These are phyloP conservation scores for Spodoptera littoralis DNA, from an alignment of 2,888 invertebrate genomes.

Conservation along the genomic window DNA sequence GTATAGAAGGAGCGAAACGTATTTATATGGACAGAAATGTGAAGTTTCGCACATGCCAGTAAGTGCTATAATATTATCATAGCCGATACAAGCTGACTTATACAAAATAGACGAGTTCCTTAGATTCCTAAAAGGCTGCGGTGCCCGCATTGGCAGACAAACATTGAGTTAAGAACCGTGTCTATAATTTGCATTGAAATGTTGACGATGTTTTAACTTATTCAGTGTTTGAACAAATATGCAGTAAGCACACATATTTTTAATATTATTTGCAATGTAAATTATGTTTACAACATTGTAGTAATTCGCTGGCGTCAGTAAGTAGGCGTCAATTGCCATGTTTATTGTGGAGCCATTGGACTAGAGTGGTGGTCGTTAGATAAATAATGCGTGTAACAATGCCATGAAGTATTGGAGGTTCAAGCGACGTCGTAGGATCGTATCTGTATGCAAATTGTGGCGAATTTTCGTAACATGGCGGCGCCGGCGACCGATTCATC, in stretches of 20 bases:
- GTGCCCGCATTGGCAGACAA: constrained; percentile 43
- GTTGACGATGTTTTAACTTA: constrained; percentile 59
- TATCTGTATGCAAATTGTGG: constrained; percentile 84
- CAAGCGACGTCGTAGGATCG: constrained; percentile 67
- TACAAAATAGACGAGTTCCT: constrained; percentile 50
- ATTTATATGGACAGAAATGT: constrained; percentile 37
- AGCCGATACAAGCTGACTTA: constrained; percentile 32
- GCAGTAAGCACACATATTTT: constrained; percentile 55
- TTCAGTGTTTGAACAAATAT: constrained; percentile 51
- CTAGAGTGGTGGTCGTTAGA: constrained; percentile 65
- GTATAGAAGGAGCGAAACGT: constrained; percentile 17
- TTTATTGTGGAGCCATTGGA: constrained; percentile 59
- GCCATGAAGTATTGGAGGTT: constrained; percentile 66
- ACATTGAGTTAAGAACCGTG: constrained; percentile 60
- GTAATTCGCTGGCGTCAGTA: constrained; percentile 60
- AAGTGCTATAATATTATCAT: constrained; percentile 44
- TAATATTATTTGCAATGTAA: constrained; percentile 60
- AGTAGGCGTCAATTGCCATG: constrained; percentile 66
- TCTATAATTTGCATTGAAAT: constrained; percentile 60
- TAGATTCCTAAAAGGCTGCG: constrained; percentile 47
- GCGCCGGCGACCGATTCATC: constrained; percentile 84
- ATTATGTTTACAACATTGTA: constrained; percentile 62
- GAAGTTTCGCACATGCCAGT: constrained; percentile 49
- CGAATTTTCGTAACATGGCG: constrained; percentile 84
- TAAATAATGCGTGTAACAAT: constrained; percentile 79